Percentiles rank a stretch among this genome's conserved stretches.
Evolutionary conservation across 2,113 vertebrate species (phyloP).

Genomic region (Nothocercus julius): DNA sequence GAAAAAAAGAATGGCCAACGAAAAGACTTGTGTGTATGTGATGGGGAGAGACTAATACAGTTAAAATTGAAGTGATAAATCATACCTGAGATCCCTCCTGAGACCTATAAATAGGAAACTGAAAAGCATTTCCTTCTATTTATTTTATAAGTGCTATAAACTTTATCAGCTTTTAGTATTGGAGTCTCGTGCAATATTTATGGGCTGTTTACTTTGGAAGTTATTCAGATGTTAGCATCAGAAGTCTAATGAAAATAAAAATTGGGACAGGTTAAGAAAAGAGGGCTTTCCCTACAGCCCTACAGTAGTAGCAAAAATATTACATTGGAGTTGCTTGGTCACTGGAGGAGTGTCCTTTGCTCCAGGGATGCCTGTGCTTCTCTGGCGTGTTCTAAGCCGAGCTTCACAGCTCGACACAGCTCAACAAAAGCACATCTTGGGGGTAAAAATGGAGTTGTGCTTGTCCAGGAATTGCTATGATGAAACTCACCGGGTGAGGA

Average conservation of each 20-base stretch:
- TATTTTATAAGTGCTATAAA: conserved; percentile 86
- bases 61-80: conserved; percentile 83
- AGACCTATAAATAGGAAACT: conserved; percentile 80
- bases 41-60: conserved; percentile 61
- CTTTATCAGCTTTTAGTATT: conserved; percentile 83
- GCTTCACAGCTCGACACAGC: conserved; percentile 9
- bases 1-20: conserved; percentile 22
- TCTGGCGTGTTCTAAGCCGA: conserved; percentile 23
- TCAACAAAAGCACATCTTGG: conserved; percentile 18
- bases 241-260: conserved; percentile 80
- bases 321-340: conserved; percentile 43
- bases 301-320: conserved; percentile 57
- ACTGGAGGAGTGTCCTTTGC: conserved; percentile 27
- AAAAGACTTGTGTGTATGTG: conserved; percentile 37
- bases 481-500: not conserved
- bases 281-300: conserved; percentile 55
- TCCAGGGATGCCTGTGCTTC: not conserved
- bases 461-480: not conserved
- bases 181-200: conserved; percentile 81
- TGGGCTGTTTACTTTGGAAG: conserved; percentile 77
- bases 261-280: conserved; percentile 63
- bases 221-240: conserved; percentile 77
- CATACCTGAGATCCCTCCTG: conserved; percentile 75
- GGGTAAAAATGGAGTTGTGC: not conserved
- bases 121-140: conserved; percentile 83